phyloP scores from a whole-genome alignment of 1,140 invertebrate genomes.

The Leptinotarsa lineolata region DNA sequence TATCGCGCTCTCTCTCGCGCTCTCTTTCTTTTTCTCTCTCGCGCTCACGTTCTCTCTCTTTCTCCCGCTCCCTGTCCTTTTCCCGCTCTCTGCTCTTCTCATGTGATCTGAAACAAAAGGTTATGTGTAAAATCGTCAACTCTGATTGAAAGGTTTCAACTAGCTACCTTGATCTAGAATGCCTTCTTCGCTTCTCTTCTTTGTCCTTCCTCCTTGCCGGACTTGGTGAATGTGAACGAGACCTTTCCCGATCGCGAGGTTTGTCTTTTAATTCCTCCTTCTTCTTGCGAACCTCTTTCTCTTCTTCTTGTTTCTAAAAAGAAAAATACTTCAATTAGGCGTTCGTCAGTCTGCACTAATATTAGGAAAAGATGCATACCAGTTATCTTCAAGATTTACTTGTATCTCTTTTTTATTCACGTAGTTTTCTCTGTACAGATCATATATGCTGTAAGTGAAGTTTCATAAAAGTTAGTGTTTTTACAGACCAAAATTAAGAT shows the following conservation, averaged over 20 bases:
- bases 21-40: conserved; percentile 58
- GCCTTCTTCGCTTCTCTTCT: conserved; percentile 50
- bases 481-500: too few relatives aligned
- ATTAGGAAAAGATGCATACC: conserved; percentile 9
- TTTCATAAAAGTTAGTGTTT: too few relatives aligned
- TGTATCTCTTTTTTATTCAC: not conserved
- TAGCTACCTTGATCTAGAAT: conserved; percentile 57
- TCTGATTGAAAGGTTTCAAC: not conserved
- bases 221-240: conserved; percentile 51
- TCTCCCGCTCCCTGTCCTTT: conserved; percentile 55
- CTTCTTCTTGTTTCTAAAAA: conserved; percentile 72
- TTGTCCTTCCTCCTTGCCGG: conserved; percentile 47
- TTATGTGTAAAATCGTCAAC: not conserved
- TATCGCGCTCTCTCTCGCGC: conserved; percentile 54
- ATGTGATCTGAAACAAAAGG: conserved; percentile 26
- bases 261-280: conserved; percentile 57
- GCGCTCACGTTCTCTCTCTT: conserved; percentile 55
- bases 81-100: conserved; percentile 49
- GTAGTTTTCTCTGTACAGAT: too few relatives aligned
- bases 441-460: too few relatives aligned
- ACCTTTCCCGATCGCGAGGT: conserved; percentile 57
- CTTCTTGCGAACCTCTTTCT: conserved; percentile 56
- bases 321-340: conserved; percentile 31
- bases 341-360: not conserved
- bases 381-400: conserved; percentile 1